Evolutionary conservation across 2,888 invertebrate species (phyloP), one percentile per base, ranked within the genome.

Genomic region (Dendrolimus houi): DNA sequence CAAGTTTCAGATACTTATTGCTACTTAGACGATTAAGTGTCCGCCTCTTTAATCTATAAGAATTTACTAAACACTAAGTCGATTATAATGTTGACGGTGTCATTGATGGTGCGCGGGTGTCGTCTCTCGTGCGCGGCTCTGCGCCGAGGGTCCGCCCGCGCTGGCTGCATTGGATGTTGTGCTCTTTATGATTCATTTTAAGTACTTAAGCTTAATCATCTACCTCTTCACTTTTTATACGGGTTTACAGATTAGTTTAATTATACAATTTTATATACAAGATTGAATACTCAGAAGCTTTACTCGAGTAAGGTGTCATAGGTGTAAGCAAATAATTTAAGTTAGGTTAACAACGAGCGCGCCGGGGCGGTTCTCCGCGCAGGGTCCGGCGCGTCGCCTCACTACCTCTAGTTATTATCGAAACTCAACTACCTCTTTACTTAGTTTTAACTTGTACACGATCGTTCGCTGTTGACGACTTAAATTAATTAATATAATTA

Each of bases 181-280:
- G 82, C 80, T 81, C 80, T 80, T 82, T 79, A 83, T 79, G 79
- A 82, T 85, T 83, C 80, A 84, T 86, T 86, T 85, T 84, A 85
- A 83, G 87, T 87, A 88, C 89, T 88, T 87, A 89, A 88, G 87
- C 88, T 88, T 86, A 88, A 88, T 84, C 82, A 87, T 81, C 85
- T 89, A 90, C 89, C 89, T 89, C 89, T 89, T 88, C 87, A 87
- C 84, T 87, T 89, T 87, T 89, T 89, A 88, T 89, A 89, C 89
- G 90, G 90, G 89, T 90, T 89, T 89, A 88, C 87, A 89, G 84
- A 88, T 86, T 89, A 89, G 89, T 89, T 88, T 88, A 90, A 90
- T 89, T 89, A 89, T 90, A 90, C 89, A 90, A 85, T 85, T 80
- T 86, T 85, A 85, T 87, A 88, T 85, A 87, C 86, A 87, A 81